Evolutionary conservation across 1,140 invertebrate genomes (phyloP).

Genomic region (Berghia stephanieae): DNA sequence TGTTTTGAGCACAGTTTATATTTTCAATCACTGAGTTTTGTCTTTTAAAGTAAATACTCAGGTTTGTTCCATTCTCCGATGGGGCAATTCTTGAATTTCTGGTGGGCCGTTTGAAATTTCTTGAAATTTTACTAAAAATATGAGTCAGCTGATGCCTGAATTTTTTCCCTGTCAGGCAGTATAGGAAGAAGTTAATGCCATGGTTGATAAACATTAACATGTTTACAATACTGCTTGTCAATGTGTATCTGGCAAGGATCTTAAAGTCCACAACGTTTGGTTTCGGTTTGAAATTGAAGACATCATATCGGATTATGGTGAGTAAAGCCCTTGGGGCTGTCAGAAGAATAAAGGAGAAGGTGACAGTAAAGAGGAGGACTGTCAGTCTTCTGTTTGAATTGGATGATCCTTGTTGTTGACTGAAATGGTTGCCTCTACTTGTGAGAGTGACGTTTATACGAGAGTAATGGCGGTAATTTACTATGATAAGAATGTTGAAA

Average conservation of each 20-base stretch:
- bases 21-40: too few relatives aligned
- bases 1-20: too few relatives aligned
- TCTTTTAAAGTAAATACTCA: too few relatives aligned
- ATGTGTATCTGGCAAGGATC: constrained; percentile 38
- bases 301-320: constrained; percentile 40
- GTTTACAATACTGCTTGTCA: constrained; percentile 41
- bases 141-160: constrained; percentile 59
- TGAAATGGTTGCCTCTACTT: not conserved
- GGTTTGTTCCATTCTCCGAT: too few relatives aligned
- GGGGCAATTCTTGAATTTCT: too few relatives aligned
- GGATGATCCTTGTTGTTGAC: too few relatives aligned
- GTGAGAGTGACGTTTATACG: not conserved
- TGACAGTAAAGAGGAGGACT: constrained; percentile 47
- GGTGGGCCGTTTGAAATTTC: too few relatives aligned
- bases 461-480: constrained; percentile 31
- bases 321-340: constrained; percentile 48
- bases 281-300: constrained; percentile 38
- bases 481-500: constrained; percentile 57
- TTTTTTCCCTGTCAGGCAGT: constrained; percentile 51
- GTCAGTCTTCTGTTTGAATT: constrained; percentile 45
- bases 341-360: constrained; percentile 47
- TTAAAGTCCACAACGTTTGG: constrained; percentile 35
- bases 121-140: too few relatives aligned
- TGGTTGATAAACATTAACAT: constrained; percentile 55
- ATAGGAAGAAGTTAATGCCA: constrained; percentile 58